phyloP scores from a whole-genome alignment of 53 echinoderm and acorn worm species.

The Pentamera pediparva region DNA sequence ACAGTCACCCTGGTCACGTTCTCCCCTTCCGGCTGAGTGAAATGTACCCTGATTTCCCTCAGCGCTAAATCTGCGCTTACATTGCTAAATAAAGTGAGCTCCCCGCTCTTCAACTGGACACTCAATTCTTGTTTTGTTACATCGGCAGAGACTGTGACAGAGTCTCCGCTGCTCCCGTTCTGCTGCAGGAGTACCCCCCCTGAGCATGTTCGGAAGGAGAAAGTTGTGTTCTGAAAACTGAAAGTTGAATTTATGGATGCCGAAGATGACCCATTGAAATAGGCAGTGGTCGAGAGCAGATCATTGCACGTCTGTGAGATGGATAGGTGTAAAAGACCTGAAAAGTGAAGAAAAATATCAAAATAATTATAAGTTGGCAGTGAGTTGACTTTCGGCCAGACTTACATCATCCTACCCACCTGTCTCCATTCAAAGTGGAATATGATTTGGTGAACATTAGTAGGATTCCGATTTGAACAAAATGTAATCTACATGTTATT shows the following conservation, averaged over 20 bases:
- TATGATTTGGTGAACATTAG: too few relatives aligned
- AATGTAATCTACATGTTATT: too few relatives aligned
- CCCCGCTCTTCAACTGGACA: neutral
- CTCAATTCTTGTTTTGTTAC: neutral
- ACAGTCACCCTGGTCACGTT: neutral
- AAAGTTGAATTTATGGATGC: slow-evolving; percentile 40
- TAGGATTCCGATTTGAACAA: too few relatives aligned
- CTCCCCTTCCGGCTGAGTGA: neutral
- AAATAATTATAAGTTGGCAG: too few relatives aligned
- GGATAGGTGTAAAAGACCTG: slow-evolving; percentile 1
- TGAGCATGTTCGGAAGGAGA: slow-evolving; percentile 77
- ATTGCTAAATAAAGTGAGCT: neutral
- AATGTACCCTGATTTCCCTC: neutral
- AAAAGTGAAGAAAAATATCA: neutral
- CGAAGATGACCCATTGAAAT: slow-evolving; percentile 57
- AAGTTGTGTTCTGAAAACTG: neutral
- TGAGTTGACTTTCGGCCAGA: too few relatives aligned
- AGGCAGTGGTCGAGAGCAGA: slow-evolving; percentile 25
- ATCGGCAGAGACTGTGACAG: slow-evolving; percentile 40
- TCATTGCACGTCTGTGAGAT: neutral
- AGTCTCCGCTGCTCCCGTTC: slow-evolving; percentile 47
- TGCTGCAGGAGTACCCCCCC: slow-evolving; percentile 68
- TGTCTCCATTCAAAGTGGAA: too few relatives aligned
- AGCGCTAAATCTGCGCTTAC: neutral
- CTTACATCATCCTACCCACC: too few relatives aligned